Conservation (phyloP, 2,113 vertebrate genomes). For the Patagioenas fasciata region DNA sequence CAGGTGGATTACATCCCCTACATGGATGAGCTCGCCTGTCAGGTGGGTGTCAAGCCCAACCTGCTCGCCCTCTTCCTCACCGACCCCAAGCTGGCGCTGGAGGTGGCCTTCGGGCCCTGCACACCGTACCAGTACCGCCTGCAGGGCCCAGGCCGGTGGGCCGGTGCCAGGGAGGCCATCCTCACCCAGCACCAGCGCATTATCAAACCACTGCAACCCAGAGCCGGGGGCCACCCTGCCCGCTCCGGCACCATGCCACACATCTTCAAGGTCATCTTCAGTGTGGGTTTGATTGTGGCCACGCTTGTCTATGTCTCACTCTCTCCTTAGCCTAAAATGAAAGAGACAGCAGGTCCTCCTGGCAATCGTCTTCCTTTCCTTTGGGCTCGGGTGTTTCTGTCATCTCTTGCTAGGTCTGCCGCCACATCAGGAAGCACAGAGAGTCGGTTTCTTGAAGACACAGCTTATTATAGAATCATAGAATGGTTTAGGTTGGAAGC, state of each 20-base stretch:
- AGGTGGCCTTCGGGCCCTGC: constrained; percentile 76
- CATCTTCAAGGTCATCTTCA: background rate
- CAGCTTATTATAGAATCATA: background rate
- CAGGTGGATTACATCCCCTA: constrained; percentile 85
- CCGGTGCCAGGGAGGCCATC: constrained; percentile 75
- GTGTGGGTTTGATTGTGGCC: background rate
- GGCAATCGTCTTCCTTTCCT: background rate
- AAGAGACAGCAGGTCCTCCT: background rate
- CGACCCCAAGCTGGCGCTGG: constrained; percentile 77
- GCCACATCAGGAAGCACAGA: fast-evolving
- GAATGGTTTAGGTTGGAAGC: too few relatives aligned
- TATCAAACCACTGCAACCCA: constrained; percentile 65
- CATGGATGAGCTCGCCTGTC: constrained; percentile 83
- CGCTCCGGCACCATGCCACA: fast-evolving
- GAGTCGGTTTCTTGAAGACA: background rate
- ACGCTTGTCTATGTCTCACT: background rate
- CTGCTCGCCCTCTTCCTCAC: constrained; percentile 72
- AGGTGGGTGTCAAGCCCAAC: constrained; percentile 78
- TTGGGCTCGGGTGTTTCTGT: background rate
- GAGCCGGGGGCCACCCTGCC: background rate
- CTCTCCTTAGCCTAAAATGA: background rate
- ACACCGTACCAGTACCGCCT: constrained; percentile 86
- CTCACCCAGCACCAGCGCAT: constrained; percentile 78
- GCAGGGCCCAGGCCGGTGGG: constrained; percentile 79
- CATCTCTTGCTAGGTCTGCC: background rate